Base-by-base conservation (phyloP, 23 tunicate species). In the Styela clava region DNA sequence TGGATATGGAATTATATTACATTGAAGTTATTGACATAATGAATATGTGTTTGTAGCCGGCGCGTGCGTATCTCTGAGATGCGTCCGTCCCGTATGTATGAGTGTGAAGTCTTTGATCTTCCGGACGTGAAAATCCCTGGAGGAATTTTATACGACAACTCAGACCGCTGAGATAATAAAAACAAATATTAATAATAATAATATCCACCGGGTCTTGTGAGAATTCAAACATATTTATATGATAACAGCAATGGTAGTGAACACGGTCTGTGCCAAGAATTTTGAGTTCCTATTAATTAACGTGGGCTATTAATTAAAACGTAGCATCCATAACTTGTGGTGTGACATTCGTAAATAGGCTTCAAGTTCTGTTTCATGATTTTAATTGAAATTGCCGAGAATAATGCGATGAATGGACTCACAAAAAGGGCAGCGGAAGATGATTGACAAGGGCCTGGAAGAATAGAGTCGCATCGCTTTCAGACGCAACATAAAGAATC, bases 131-230 rank as follows among this genome's bases (percentile, higher is more conserved):
- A 44, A 44, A 44, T 44, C 56, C 56, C 56, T 5, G 56, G 56
- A 44, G 56, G 56, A 44, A 44, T 44, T 44, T 44, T 44, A 44
- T 44, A 44, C 56, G 56, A 44, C 56, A 44, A 44, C 56, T 44
- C 56, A 5, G 12, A 44, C 56, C 56, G 12, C 56, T 44, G 56
- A 44, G 56, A 44, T 44, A 44, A 44, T 44, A 44, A 65, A 65
- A 65, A 65, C 70, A 65, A 65, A 65, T 65, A 65, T 65, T 27
- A 65, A 65, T 65, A 24, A 24, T 27, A 24, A 27, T 27, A 65
- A 65, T 65, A 24, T 24, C 70, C 30, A 65, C 31, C 29, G 31
- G 70, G 70, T 27, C 70, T 65, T 65, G 9, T 24, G 70, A 65
- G 70, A 65, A 65, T 65, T 65, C 29, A 16, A 24, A 65, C 31